phyloP scores from a whole-genome alignment of 2,113 vertebrate genomes.

The Glaucomys volans region DNA sequence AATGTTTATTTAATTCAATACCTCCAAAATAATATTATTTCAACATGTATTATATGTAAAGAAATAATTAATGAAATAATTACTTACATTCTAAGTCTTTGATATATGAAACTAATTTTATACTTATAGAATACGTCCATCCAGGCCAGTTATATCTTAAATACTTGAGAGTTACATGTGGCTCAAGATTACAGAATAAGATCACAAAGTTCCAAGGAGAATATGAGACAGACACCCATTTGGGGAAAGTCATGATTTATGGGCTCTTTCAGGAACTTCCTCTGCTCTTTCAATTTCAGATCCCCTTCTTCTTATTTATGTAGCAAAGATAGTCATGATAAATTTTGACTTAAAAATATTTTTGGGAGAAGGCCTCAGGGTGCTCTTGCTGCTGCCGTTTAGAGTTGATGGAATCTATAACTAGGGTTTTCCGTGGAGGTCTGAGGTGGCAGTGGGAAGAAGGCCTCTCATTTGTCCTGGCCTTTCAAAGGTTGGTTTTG shows the following conservation, averaged over 20 bases:
- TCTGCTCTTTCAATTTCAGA: conserved; percentile 36
- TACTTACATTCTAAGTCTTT: not conserved
- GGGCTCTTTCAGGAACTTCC: not conserved
- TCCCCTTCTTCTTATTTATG: not conserved
- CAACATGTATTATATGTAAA: not conserved
- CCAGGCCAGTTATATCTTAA: not conserved
- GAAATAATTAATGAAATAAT: not conserved
- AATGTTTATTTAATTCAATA: not conserved
- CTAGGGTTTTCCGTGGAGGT: not conserved
- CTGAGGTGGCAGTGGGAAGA: not conserved
- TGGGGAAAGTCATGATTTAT: not conserved
- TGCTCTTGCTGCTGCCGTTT: not conserved
- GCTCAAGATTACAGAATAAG: not conserved
- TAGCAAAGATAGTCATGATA: not conserved
- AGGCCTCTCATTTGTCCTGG: not conserved
- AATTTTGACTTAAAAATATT: not conserved
- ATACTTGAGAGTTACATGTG: not conserved
- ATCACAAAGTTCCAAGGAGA: not conserved
- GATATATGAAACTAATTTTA: not conserved
- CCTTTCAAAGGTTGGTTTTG: not conserved
- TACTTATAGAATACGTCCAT: not conserved
- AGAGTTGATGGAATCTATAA: not conserved
- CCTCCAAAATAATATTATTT: not conserved
- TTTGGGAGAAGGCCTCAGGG: not conserved
- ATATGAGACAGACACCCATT: not conserved